These are phyloP conservation scores for Antedon bifida DNA, from an alignment of 35 echinoderm and acorn worm genomes.

Conservation along the genomic window DNA sequence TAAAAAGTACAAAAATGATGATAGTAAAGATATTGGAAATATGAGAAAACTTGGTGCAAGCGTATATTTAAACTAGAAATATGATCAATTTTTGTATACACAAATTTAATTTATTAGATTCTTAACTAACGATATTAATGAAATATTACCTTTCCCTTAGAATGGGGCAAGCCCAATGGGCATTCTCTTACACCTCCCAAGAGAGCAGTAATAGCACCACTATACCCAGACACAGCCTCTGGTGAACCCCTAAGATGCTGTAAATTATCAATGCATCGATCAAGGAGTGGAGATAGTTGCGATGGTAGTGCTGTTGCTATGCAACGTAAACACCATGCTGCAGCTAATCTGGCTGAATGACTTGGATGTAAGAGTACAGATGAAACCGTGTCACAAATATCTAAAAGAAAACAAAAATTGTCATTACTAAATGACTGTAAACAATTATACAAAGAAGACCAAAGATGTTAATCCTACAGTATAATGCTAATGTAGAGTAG, in stretches of 20 bases:
- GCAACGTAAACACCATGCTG: constrained; percentile 86
- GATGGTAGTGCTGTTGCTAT: constrained; percentile 80
- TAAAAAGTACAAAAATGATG: constrained; percentile 3
- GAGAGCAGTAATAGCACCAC: constrained; percentile 83
- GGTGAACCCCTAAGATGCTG: constrained; percentile 66
- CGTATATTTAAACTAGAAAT: too few relatives aligned
- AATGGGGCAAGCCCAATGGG: constrained; percentile 83
- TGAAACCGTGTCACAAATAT: constrained; percentile 68
- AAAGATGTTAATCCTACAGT: too few relatives aligned
- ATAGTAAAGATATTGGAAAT: background rate
- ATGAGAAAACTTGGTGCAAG: too few relatives aligned
- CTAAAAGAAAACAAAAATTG: constrained; percentile 36
- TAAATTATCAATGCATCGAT: constrained; percentile 69
- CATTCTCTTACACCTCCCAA: constrained; percentile 76
- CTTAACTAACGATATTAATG: too few relatives aligned
- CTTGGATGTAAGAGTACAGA: constrained; percentile 82
- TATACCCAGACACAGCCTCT: constrained; percentile 94
- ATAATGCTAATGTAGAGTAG: too few relatives aligned
- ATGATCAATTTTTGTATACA: too few relatives aligned
- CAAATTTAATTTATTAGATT: too few relatives aligned
- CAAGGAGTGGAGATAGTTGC: constrained; percentile 69
- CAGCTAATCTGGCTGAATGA: constrained; percentile 73
- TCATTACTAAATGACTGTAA: too few relatives aligned
- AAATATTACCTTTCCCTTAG: constrained; percentile 93
- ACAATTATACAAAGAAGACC: too few relatives aligned